Base-by-base conservation (phyloP, 92 coral and sea anemone species). In the Palythoa grandiflora region DNA sequence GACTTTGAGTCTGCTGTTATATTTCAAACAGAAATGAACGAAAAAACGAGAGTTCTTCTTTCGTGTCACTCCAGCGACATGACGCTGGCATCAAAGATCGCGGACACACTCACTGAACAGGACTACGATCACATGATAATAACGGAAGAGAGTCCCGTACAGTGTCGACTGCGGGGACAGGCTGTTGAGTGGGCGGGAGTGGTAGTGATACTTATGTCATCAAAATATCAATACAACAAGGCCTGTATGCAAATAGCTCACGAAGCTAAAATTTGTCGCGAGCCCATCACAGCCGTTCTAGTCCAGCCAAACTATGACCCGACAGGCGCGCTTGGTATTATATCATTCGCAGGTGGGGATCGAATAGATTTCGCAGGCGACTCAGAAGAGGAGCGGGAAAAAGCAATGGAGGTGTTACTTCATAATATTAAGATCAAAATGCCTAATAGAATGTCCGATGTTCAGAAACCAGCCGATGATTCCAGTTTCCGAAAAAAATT, bases 111-210 rank as follows among this genome's bases (percentile, higher is more conserved):
- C 13, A 39, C 75, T 16, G 3, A 20, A 9, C 66, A 81, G 61
- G 86, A 63, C 19, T 81, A 66, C 38, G 86, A 81, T 48, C 63
- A 47, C 10, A 37, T 81, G 61, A 11, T 81, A 28, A 66, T 81
- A 37, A 81, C 86, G 39, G 86, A 81, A 48, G 75, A 66, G 21
- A 21, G 53, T 9, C 86, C 86, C 8, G 75, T 68, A 59, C 86
- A 66, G 44, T 65, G 74, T 17, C 48, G 61, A 15, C 71, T 68
- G 44, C 86, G 86, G 12, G 86, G 47, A 48, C 75, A 81, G 16
- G 76, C 86, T 10, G 86, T 81, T 15, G 75, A 81, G 40, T 81
- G 86, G 86, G 86, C 86, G 35, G 86, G 75, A 20, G 86, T 81
- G 19, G 75, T 81, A 9, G 63, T 68, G 28, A 48, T 81, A 35